Evolutionary conservation across 2,113 vertebrate genomes (phyloP).

Genomic region (Mormyrus iriodes): DNA sequence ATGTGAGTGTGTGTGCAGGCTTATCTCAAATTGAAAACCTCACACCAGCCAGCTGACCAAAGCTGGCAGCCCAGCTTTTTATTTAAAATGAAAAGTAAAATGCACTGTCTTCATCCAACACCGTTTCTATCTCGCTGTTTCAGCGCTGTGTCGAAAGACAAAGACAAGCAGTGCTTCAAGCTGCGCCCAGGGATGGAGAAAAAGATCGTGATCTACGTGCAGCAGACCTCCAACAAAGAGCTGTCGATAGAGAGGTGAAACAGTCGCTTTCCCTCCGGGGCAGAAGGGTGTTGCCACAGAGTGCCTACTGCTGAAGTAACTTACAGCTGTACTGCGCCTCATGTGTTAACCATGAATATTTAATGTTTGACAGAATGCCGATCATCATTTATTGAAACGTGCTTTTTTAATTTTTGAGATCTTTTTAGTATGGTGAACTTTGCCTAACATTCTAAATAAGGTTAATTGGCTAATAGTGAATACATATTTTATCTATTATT

Average conservation of each 20-base stretch:
- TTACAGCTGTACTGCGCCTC: background rate
- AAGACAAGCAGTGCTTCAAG: conserved; percentile 96
- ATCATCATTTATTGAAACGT: background rate
- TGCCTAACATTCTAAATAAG: background rate
- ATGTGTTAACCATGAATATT: background rate
- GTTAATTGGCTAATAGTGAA: background rate
- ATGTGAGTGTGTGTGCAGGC: no score
- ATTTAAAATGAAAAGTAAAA: no score
- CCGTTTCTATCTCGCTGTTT: conserved; percentile 11
- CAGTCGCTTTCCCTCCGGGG: background rate
- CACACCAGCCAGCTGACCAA: no score
- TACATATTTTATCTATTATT: background rate
- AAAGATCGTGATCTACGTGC: conserved; percentile 95
- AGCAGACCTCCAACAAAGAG: conserved; percentile 95
- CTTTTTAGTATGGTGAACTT: background rate
- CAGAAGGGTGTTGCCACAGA: background rate
- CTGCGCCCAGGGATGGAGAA: conserved; percentile 93
- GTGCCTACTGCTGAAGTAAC: background rate
- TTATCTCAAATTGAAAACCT: no score
- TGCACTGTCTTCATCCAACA: background rate
- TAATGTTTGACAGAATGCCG: background rate
- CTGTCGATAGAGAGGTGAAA: conserved; percentile 90
- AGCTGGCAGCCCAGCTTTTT: no score
- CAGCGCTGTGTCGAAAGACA: conserved; percentile 95
- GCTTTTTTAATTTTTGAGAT: background rate